Base-by-base conservation (phyloP, 1,140 invertebrate species). In the Anoplophora glabripennis region DNA sequence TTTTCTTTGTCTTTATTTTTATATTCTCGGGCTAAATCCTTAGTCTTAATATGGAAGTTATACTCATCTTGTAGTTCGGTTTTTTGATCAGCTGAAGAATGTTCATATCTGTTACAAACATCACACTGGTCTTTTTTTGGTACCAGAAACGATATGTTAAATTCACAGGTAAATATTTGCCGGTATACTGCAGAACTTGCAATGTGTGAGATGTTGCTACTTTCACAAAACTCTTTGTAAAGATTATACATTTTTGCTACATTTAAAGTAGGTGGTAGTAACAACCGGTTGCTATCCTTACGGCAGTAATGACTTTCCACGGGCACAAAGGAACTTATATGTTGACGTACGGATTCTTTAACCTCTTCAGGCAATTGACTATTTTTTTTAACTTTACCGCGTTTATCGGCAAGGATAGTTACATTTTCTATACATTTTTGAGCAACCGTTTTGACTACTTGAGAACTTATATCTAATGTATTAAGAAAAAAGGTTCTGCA, bases 81-180 rank as follows among this genome's bases (percentile, higher is more conserved):
- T 28, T 28, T 28, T 28, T 28, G 21, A 28, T 28, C 21, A 28
- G 21, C 21, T 28, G 21, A 28, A 28, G 44, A 46, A 46, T 46
- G 44, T 46, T 46, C 44, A 46, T 46, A 46, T 46, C 44, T 46
- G 12, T 21, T 46, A 46, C 44, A 46, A 46, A 46, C 44, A 46
- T 46, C 44, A 46, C 44, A 46, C 12, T 46, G 18, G 44, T 46
- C 18, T 46, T 46, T 46, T n/a, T 46, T 46, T 46, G 44, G 18
- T 46, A 46, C 4, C 44, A 46, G 44, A 46, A 46, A 46, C 18
- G 44, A 46, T 46, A 21, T 28, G 21, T 28, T 28, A 28, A 28
- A 28, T 28, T 28, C 21, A 28, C 21, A 28, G 21, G 21, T 28
- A 28, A 28, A 28, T 28, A 28, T 28, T 28, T 28, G 5, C 21